Percentiles rank a stretch among this genome's conserved stretches.
These are phyloP conservation scores for Temnopleurus reevesii DNA, from an alignment of 53 echinoderm and acorn worm species.

Conservation along the genomic window DNA sequence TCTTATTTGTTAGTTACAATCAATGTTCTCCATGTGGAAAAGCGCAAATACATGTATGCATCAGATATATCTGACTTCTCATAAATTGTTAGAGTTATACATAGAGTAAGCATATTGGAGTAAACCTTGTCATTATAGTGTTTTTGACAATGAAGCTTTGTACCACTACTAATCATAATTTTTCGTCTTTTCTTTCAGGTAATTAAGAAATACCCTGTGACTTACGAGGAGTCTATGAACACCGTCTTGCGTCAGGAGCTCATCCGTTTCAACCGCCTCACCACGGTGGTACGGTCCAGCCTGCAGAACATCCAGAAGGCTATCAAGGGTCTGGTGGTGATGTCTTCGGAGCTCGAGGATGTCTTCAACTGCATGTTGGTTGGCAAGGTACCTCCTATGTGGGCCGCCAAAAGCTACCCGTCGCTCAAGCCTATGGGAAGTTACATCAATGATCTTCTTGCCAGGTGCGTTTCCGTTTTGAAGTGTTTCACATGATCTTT, in stretches of 20 bases:
- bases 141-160: no score
- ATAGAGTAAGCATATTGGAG: no score
- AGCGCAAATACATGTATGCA: no score
- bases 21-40: no score
- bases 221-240: slow-evolving; percentile 97
- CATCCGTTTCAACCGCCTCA: slow-evolving; percentile 96
- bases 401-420: slow-evolving; percentile 98
- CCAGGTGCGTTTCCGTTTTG: slow-evolving; percentile 75
- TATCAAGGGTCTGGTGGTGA: slow-evolving; percentile 99
- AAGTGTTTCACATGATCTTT: no score
- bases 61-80: no score
- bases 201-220: slow-evolving; percentile 89
- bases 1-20: no score
- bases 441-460: slow-evolving; percentile 88
- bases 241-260: slow-evolving; percentile 97
- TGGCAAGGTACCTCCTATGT: slow-evolving; percentile 91
- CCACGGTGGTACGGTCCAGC: slow-evolving; percentile 83
- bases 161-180: no score
- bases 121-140: no score
- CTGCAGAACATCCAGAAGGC: slow-evolving; percentile 94
- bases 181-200: slow-evolving; percentile 63
- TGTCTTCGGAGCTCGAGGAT: slow-evolving; percentile 98
- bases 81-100: no score
- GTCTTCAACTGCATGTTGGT: slow-evolving; percentile 97
- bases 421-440: slow-evolving; percentile 95